Percentiles rank a stretch among this genome's conserved stretches.
Evolutionary conservation across 2,113 vertebrate species (phyloP).

Genomic region (Tiliqua scincoides): DNA sequence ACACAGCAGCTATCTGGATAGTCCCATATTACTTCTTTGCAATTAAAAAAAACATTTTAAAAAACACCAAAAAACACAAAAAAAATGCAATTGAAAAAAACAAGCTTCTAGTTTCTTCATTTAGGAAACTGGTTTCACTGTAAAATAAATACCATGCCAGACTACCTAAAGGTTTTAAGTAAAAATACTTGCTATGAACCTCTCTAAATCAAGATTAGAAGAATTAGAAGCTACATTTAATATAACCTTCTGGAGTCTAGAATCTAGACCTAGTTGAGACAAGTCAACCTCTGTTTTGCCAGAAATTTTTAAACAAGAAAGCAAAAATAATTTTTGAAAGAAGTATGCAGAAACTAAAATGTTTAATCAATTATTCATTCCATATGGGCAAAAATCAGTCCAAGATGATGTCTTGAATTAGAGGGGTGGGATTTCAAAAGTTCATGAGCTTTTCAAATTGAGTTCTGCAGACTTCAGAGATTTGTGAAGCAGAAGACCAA

Average conservation of each 20-base stretch:
- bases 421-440: slow-evolving; percentile 37
- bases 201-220: slow-evolving; percentile 53
- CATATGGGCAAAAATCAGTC: slow-evolving; percentile 42
- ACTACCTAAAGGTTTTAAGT: slow-evolving; percentile 52
- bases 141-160: slow-evolving; percentile 35
- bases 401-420: slow-evolving; percentile 21
- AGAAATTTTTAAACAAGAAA: slow-evolving; percentile 39
- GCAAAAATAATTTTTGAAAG: slow-evolving; percentile 26
- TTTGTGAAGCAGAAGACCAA: slow-evolving; percentile 55
- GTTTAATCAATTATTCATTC: slow-evolving; percentile 59
- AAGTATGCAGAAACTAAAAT: slow-evolving; percentile 33
- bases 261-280: neutral
- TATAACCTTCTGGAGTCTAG: slow-evolving; percentile 49
- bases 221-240: slow-evolving; percentile 55
- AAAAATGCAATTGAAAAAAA: slow-evolving; percentile 57
- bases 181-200: slow-evolving; percentile 73
- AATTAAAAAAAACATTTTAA: slow-evolving; percentile 59
- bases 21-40: slow-evolving; percentile 53
- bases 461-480: slow-evolving; percentile 49
- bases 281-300: slow-evolving; percentile 25
- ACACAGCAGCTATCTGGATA: slow-evolving; percentile 73
- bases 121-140: slow-evolving; percentile 64
- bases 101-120: slow-evolving; percentile 65
- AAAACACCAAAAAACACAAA: slow-evolving; percentile 50
- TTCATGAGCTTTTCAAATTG: slow-evolving; percentile 39